Conservation (phyloP, 2,113 vertebrate genomes). For the Cyphomyrus discorhynchus region DNA sequence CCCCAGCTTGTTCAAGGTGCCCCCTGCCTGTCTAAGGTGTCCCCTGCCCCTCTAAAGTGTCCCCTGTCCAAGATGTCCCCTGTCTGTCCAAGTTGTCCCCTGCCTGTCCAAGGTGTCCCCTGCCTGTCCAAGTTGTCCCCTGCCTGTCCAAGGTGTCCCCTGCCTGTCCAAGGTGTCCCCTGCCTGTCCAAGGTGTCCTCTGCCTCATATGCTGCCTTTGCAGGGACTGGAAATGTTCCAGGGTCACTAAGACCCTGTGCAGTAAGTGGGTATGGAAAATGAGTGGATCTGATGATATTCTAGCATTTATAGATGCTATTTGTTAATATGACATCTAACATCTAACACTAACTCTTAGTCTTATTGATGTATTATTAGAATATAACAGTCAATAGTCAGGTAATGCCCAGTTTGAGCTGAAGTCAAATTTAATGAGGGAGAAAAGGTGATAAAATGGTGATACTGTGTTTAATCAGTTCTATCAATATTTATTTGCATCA, state of each 20-base stretch:
- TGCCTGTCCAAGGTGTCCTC: too few species aligned
- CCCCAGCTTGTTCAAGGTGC: too few species aligned
- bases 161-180: too few species aligned
- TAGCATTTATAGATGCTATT: neutral
- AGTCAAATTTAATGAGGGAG: neutral
- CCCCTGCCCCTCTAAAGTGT: too few species aligned
- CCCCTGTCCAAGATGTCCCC: neutral
- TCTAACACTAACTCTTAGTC: neutral
- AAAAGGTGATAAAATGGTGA: neutral
- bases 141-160: too few species aligned
- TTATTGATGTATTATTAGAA: neutral
- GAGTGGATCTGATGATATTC: neutral
- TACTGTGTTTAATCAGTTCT: neutral
- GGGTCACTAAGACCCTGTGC: neutral
- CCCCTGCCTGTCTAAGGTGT: too few species aligned
- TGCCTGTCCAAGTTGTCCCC: too few species aligned
- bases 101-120: too few species aligned
- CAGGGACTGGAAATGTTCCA: neutral
- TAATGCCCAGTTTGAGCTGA: neutral
- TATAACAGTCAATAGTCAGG: neutral
- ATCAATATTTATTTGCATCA: neutral
- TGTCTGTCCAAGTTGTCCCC: neutral
- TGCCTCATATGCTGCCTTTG: neutral
- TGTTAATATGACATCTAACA: neutral
- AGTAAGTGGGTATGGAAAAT: neutral